Conservation (phyloP, 2,113 vertebrate genomes). For the Odocoileus hemionus region DNA sequence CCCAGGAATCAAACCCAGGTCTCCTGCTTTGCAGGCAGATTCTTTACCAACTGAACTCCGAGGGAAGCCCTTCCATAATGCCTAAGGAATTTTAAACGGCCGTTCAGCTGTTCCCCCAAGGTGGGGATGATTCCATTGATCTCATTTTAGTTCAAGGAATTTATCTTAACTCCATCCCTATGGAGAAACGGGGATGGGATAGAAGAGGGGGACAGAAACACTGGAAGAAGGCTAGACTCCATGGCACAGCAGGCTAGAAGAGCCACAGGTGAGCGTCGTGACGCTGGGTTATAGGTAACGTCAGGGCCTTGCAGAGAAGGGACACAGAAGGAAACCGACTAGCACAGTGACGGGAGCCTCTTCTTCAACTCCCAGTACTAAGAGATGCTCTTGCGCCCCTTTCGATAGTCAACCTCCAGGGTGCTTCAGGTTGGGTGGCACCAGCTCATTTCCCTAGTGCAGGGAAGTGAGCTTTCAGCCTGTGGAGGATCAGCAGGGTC, state of each 20-base stretch:
- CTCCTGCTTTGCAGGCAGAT: neutral
- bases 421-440: neutral
- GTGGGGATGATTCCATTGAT: too few species aligned
- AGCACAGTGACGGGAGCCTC: rapidly evolving
- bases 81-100: neutral
- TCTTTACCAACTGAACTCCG: neutral
- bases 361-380: neutral
- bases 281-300: neutral
- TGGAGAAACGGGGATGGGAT: neutral
- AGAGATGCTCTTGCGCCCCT: neutral
- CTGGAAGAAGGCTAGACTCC: neutral
- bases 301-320: neutral
- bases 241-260: neutral
- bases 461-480: neutral
- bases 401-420: neutral
- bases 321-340: neutral
- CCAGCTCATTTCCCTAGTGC: neutral
- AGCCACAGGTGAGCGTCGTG: rapidly evolving
- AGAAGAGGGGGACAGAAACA: neutral
- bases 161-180: neutral
- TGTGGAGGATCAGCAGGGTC: neutral
- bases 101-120: neutral
- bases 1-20: neutral
- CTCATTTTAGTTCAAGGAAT: neutral
- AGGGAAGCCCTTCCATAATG: neutral